phyloP scores from a whole-genome alignment of 2,113 vertebrate species.

The Leuciscus idus region DNA sequence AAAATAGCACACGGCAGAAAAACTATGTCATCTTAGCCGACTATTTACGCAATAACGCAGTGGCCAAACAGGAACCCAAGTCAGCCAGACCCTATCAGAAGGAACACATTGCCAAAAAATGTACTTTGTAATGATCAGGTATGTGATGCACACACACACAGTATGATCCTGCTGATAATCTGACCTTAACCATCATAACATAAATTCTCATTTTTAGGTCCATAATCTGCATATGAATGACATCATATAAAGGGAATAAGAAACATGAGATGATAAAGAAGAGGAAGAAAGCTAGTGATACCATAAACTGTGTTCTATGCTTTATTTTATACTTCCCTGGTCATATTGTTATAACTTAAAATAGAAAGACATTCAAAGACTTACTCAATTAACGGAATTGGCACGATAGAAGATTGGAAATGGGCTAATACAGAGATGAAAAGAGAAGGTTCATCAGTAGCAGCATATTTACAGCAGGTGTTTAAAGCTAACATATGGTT shows the following conservation, averaged over 20 bases:
- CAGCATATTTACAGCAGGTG: constrained; percentile 17
- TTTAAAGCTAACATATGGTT: constrained; percentile 24
- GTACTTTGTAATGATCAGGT: not conserved
- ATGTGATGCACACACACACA: not conserved
- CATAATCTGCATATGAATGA: not conserved
- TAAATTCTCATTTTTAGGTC: not conserved
- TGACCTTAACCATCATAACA: not conserved
- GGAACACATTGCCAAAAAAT: not conserved
- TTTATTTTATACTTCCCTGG: not conserved
- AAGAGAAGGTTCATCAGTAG: not conserved
- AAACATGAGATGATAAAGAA: not conserved
- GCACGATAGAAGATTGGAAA: not conserved
- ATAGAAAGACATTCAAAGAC: not conserved
- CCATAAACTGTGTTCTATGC: not conserved
- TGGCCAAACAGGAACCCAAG: not conserved
- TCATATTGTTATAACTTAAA: not conserved
- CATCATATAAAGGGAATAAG: not conserved
- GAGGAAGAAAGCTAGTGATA: not conserved
- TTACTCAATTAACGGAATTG: not conserved
- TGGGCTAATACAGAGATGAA: too few species aligned
- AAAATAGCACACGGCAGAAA: not conserved
- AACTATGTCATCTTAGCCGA: not conserved
- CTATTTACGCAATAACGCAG: not conserved
- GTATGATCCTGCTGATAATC: not conserved
- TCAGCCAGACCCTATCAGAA: not conserved